These are phyloP conservation scores for Ceyx melanurus DNA, from an alignment of 2,113 vertebrate genomes.

Conservation along the genomic window DNA sequence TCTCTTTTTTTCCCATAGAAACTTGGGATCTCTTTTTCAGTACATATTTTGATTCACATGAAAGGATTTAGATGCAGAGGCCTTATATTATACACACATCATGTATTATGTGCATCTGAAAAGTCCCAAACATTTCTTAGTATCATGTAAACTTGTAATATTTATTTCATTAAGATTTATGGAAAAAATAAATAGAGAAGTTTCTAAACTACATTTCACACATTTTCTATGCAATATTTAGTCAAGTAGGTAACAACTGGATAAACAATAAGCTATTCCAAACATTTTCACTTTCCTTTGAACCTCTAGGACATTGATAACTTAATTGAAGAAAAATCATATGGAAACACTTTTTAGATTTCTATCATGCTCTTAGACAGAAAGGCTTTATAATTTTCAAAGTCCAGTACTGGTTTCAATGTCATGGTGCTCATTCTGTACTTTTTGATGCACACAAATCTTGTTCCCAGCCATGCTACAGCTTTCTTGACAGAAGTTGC, in stretches of 20 bases:
- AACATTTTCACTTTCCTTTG: neutral
- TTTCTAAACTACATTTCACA: neutral
- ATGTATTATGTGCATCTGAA: neutral
- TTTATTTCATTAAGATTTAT: neutral
- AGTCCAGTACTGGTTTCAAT: neutral
- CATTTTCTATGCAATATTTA: neutral
- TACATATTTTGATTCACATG: neutral
- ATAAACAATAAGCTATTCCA: neutral
- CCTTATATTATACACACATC: neutral
- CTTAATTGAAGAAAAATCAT: neutral
- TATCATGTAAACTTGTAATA: neutral
- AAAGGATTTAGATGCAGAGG: neutral
- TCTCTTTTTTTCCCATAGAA: neutral
- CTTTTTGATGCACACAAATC: neutral
- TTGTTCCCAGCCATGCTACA: neutral
- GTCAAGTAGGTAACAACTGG: neutral
- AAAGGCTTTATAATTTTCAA: neutral
- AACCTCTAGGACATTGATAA: neutral
- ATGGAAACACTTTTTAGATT: neutral
- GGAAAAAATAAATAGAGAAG: neutral
- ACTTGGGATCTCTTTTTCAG: neutral
- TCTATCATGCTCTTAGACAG: neutral
- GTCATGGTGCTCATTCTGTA: neutral
- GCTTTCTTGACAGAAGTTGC: neutral
- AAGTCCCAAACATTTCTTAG: neutral